These are phyloP conservation scores for Fragum whitleyi DNA, from an alignment of 2,888 invertebrate genomes.

Conservation along the genomic window DNA sequence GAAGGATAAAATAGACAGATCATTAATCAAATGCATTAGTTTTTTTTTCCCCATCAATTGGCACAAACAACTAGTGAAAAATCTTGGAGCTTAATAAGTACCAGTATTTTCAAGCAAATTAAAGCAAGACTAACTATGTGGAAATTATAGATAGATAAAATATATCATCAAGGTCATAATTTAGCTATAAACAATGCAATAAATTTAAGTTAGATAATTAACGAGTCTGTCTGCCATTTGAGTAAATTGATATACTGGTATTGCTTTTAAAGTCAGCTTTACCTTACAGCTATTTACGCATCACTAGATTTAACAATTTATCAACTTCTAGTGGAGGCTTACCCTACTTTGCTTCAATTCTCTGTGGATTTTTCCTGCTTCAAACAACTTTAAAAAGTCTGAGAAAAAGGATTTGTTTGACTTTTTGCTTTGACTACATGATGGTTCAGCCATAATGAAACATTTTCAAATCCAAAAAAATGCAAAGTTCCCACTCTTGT, in stretches of 20 bases:
- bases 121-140: too few relatives aligned
- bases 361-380: constrained; percentile 23
- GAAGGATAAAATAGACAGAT: too few relatives aligned
- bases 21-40: too few relatives aligned
- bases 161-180: not conserved
- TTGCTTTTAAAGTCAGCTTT: not conserved
- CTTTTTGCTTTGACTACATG: constrained; percentile 18
- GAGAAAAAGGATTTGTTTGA: constrained; percentile 13
- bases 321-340: not conserved
- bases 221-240: not conserved
- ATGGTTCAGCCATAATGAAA: constrained; percentile 16
- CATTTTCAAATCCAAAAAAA: constrained; percentile 6
- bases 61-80: too few relatives aligned
- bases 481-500: not conserved
- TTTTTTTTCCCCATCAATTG: too few relatives aligned
- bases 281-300: not conserved
- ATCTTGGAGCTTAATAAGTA: too few relatives aligned
- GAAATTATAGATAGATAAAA: not conserved
- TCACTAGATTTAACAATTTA: not conserved
- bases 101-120: too few relatives aligned
- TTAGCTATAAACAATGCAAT: not conserved
- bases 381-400: constrained; percentile 18
- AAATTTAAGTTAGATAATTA: not conserved
- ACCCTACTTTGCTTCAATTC: constrained; percentile 20
- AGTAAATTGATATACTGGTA: not conserved